phyloP scores from a whole-genome alignment of 2,888 invertebrate species.

The Spialia ferax region DNA sequence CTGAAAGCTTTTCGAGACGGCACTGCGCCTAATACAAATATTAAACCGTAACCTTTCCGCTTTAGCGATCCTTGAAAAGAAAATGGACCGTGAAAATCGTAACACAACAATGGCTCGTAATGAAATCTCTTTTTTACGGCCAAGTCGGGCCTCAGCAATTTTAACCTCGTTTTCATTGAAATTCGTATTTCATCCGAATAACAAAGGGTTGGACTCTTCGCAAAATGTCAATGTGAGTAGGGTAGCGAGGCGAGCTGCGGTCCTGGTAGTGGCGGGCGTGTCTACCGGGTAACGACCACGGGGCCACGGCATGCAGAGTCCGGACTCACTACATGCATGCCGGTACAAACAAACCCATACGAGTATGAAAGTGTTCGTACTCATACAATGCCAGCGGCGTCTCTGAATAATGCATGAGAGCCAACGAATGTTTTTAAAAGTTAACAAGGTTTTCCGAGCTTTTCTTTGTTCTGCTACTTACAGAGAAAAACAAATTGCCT shows the following conservation, averaged over 20 bases:
- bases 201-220: constrained; percentile 76
- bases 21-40: constrained; percentile 62
- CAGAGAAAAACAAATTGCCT: constrained; percentile 74
- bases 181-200: constrained; percentile 77
- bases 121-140: constrained; percentile 74
- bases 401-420: constrained; percentile 79
- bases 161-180: constrained; percentile 80
- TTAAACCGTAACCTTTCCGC: constrained; percentile 65
- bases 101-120: constrained; percentile 77
- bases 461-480: constrained; percentile 79
- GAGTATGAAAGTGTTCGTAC: constrained; percentile 38
- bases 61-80: constrained; percentile 67
- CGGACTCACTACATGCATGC: constrained; percentile 29
- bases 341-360: constrained; percentile 35
- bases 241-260: constrained; percentile 62
- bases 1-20: constrained; percentile 64
- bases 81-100: constrained; percentile 76
- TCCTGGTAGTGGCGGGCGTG: constrained; percentile 60
- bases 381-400: constrained; percentile 52
- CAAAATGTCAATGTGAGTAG: constrained; percentile 80
- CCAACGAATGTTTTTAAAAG: constrained; percentile 82
- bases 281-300: constrained; percentile 61
- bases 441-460: constrained; percentile 83
- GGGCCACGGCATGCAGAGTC: constrained; percentile 54
- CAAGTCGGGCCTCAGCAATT: constrained; percentile 71